Conservation (phyloP, 2,797 vertebrate genomes). For the Parauchenoglanis ngamensis region DNA sequence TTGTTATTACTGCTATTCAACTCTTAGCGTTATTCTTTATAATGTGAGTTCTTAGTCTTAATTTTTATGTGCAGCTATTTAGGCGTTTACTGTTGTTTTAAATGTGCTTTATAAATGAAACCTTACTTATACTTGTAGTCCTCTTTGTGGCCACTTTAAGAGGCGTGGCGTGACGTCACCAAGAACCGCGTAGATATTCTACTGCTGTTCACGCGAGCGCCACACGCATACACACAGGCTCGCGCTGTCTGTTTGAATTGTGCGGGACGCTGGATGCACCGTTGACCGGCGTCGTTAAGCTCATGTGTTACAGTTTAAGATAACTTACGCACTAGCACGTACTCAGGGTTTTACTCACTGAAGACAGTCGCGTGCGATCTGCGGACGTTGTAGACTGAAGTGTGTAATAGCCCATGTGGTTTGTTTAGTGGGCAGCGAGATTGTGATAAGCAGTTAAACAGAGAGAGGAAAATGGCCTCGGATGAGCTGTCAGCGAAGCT, state of each 20-base stretch:
- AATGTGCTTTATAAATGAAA: background rate
- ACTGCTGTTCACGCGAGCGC: constrained; percentile 30
- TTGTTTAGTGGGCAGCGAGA: constrained; percentile 42
- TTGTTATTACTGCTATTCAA: background rate
- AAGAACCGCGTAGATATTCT: constrained; percentile 42
- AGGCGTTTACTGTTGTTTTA: background rate
- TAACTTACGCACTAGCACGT: background rate
- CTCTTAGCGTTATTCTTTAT: background rate
- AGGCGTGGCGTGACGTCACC: constrained; percentile 54
- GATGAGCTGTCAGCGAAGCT: constrained; percentile 87
- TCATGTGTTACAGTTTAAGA: background rate
- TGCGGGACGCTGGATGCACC: background rate
- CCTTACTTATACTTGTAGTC: background rate
- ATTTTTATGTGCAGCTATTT: background rate
- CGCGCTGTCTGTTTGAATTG: constrained; percentile 47
- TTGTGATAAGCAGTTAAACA: constrained; percentile 1
- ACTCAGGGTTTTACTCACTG: constrained; percentile 39
- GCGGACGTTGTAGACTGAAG: constrained; percentile 16
- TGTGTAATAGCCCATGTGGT: constrained; percentile 28
- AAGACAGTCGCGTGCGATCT: constrained; percentile 15
- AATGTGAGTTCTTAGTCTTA: background rate
- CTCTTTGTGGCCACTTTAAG: constrained; percentile 57
- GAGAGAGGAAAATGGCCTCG: constrained; percentile 76
- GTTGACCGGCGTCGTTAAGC: constrained; percentile 28
- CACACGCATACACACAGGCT: constrained; percentile 25